Evolutionary conservation across 2,113 vertebrate species (phyloP).

Genomic region (Tapirus terrestris): DNA sequence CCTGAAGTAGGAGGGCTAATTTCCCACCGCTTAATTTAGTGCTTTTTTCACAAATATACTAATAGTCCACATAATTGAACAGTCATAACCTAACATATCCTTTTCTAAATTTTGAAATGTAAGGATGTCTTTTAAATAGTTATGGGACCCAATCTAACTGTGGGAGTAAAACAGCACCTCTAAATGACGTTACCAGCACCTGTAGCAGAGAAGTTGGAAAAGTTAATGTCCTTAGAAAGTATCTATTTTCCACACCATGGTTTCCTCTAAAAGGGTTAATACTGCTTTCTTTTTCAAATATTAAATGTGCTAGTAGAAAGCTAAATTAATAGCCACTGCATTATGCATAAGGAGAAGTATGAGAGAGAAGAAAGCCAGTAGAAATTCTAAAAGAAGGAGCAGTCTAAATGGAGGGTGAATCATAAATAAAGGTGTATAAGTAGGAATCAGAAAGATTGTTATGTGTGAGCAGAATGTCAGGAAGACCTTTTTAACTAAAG

Average conservation of each 20-base stretch:
- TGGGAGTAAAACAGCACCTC: neutral
- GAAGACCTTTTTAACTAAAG: neutral
- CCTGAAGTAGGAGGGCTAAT: neutral
- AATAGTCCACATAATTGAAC: constrained; percentile 18
- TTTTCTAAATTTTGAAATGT: constrained; percentile 23
- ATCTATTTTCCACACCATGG: neutral
- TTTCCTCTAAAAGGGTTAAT: constrained; percentile 30
- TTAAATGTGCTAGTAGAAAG: neutral
- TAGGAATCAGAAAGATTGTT: neutral
- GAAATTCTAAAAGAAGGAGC: constrained; percentile 6
- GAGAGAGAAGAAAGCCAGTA: neutral
- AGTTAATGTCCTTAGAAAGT: neutral
- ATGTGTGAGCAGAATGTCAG: neutral
- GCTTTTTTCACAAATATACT: neutral
- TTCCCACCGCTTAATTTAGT: constrained; percentile 18
- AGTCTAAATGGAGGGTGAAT: neutral
- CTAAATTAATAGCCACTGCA: neutral
- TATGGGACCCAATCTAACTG: neutral
- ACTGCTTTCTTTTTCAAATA: constrained; percentile 47
- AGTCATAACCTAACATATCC: neutral
- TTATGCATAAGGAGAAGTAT: neutral
- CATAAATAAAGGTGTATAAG: neutral
- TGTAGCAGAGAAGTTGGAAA: constrained; percentile 7
- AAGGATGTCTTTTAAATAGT: constrained; percentile 23
- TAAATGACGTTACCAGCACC: neutral